phyloP scores from a whole-genome alignment of 2,888 invertebrate species.

The Steinernema carpocapsae region DNA sequence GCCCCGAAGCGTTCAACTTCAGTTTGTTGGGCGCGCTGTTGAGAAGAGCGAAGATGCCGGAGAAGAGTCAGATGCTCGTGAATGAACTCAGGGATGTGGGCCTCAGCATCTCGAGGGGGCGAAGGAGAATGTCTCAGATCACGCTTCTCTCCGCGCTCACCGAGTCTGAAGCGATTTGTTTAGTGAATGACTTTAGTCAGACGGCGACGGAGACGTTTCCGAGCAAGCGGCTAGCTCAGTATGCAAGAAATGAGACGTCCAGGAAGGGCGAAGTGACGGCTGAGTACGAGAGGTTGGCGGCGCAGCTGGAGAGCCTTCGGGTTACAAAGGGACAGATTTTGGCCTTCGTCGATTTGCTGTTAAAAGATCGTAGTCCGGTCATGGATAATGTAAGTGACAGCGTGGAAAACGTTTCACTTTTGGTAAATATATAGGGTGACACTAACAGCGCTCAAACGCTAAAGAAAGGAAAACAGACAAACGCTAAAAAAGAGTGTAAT shows the following conservation, averaged over 20 bases:
- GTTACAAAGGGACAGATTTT: not conserved
- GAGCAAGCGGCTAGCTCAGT: conserved; percentile 43
- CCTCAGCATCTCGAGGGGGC: conserved; percentile 51
- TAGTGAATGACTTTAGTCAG: conserved; percentile 48
- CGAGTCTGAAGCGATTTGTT: conserved; percentile 50
- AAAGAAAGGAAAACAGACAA: no score
- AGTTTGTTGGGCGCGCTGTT: conserved; percentile 49
- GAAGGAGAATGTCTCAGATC: conserved; percentile 47
- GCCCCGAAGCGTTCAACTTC: conserved; percentile 57
- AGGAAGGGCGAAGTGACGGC: conserved; percentile 35
- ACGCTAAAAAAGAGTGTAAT: no score
- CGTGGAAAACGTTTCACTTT: no score
- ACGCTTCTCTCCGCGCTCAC: conserved; percentile 53
- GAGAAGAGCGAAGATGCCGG: conserved; percentile 55
- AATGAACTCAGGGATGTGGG: conserved; percentile 49
- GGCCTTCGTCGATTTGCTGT: not conserved
- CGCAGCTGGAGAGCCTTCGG: conserved; percentile 13
- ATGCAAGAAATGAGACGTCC: conserved; percentile 33
- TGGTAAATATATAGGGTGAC: no score
- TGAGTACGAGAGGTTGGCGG: conserved; percentile 39
- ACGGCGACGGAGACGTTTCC: conserved; percentile 46
- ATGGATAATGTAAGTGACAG: conserved; percentile 42
- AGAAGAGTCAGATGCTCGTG: conserved; percentile 52
- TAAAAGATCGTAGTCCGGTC: conserved; percentile 45
- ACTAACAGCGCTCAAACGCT: no score